Evolutionary conservation across 2,113 vertebrate species (phyloP), one percentile per base, ranked within the genome.

Genomic region (Coryphaenoides rupestris): DNA sequence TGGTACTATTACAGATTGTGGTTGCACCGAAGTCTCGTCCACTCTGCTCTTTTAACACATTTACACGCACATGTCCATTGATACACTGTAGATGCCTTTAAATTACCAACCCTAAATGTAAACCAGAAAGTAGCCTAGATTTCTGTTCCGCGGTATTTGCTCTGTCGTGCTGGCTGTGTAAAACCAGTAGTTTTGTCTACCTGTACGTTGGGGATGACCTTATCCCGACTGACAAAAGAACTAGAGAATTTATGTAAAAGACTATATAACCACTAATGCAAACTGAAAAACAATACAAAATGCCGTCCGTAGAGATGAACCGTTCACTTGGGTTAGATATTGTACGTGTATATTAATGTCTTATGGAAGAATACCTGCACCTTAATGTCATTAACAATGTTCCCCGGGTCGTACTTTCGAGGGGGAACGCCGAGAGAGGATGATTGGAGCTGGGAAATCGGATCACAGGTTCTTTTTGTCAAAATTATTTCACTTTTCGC

Each of bases 341-440:
- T 66, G 68, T 87, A 81, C 56, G 72, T 76, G 73, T 50, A 60
- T 59, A 56, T 58, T 69, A 56, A 69, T 65, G 54, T 69, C 52
- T 76, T 55, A 57, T 72, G 66, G 75, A 74, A 70, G 52, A 69
- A 79, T 14, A 75, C 75, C 82, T 24, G 86, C 87, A 91, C 90
- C 84, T 91, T 90, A 88, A 76, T 61, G 46, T 76, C 81, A n/a
- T 17, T 54, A 71, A 62, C 59, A 24, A 17, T 54, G 19, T 62
- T 23, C 10, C 50, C 58, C 40, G 14, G 26, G 73, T 62, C n/a
- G n/a, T n/a, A 77, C 63, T 78, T 70, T 65, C 4, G 2, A 70
- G 5, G 59, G 12, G 47, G 21, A 15, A 47, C 63, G 60, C 5
- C 33, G 19, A 58, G 61, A 63, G 19, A 65, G 21, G 21, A 28